These are phyloP conservation scores for Sisyra nigra DNA, from an alignment of 2,888 invertebrate species.

Conservation along the genomic window DNA sequence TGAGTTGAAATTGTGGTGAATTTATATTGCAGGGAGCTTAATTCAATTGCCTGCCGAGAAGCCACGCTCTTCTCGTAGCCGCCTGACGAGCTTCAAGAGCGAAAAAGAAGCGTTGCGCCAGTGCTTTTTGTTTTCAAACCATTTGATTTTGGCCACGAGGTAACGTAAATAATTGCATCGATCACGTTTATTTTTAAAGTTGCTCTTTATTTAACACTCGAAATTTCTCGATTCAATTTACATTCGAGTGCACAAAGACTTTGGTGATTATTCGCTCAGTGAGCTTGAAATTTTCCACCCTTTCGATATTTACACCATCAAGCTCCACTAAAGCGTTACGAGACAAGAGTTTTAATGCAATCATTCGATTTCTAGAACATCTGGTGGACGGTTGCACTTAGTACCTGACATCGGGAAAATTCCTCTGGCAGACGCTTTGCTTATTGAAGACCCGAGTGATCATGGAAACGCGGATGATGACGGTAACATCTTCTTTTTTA, in stretches of 20 bases:
- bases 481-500: conserved; percentile 7
- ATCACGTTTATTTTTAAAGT: conserved; percentile 40
- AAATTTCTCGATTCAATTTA: background rate
- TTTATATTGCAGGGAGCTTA: conserved; percentile 41
- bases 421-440: conserved; percentile 65
- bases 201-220: too few relatives aligned
- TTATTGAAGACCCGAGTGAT: conserved; percentile 72
- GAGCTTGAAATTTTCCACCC: too few relatives aligned
- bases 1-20: background rate
- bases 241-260: background rate
- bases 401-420: conserved; percentile 69
- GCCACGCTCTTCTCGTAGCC: conserved; percentile 36
- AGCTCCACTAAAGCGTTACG: too few relatives aligned
- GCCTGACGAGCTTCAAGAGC: conserved; percentile 40
- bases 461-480: conserved; percentile 44
- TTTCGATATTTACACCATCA: too few relatives aligned
- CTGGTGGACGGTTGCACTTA: conserved; percentile 74
- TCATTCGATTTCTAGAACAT: conserved; percentile 30
- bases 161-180: conserved; percentile 26
- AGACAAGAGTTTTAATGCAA: background rate
- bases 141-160: conserved; percentile 68
- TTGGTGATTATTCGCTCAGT: background rate
- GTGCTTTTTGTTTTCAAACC: conserved; percentile 83
- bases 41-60: conserved; percentile 54
- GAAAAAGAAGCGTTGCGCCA: conserved; percentile 61